These are phyloP conservation scores for Arvicanthis niloticus DNA, from an alignment of 2,113 vertebrate genomes.

Conservation along the genomic window DNA sequence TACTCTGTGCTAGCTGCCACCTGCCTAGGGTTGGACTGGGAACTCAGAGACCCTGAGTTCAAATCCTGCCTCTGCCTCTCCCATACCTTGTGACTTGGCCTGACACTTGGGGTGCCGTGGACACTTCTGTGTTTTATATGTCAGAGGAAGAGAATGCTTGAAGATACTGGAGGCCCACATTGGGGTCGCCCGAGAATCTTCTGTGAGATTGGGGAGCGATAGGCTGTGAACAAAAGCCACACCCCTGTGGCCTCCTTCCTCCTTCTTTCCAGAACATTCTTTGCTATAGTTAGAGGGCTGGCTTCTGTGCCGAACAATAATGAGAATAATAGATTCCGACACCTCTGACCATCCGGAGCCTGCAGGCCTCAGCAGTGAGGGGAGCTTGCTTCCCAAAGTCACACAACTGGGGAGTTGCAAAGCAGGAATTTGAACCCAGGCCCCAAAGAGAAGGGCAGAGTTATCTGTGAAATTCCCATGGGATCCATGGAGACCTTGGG, in stretches of 20 bases:
- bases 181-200: neutral
- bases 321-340: neutral
- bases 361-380: neutral
- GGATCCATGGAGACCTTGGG: neutral
- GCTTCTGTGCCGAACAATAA: neutral
- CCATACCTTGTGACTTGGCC: neutral
- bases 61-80: neutral
- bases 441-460: neutral
- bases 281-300: no score
- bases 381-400: neutral
- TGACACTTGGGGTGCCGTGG: neutral
- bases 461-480: neutral
- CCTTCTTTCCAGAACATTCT: neutral
- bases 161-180: neutral
- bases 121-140: neutral
- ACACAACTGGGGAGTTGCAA: neutral
- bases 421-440: neutral
- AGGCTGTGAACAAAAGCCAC: neutral
- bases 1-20: neutral
- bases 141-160: neutral
- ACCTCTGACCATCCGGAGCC: rapidly evolving
- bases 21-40: neutral
- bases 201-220: neutral
- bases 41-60: neutral
- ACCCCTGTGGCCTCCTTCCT: neutral